Evolutionary conservation across 2,888 invertebrate genomes (phyloP), one percentile per base, ranked within the genome.

Genomic region (Pristionchus fissidentatus): DNA sequence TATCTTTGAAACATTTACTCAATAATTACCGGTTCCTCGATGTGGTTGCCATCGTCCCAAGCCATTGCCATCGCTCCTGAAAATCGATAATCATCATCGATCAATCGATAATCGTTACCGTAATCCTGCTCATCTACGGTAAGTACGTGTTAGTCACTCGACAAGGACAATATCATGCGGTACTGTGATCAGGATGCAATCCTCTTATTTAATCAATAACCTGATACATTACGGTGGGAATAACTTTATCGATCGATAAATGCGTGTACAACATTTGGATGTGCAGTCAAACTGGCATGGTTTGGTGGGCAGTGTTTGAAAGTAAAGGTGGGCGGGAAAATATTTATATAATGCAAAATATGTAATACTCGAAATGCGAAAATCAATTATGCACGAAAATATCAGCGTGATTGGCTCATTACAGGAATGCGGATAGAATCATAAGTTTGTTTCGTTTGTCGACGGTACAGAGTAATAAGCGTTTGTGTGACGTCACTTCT

Each of bases 181-280:
- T 77, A 77, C 75, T 49, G 32, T 32, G 26, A 29, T 46, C 75
- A 77, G 75, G 75, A 77, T 77, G 75, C 46, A 77, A 46, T 77
- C 75, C 75, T 77, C 75, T 75, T 46, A 32, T 19, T 32, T 4
- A 73, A 3, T 49, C 75, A 77, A 32, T 4, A 46, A 3, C 22
- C n/a, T 15, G 0, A 49, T 49, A 49, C 32, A 41, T 46, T 22
- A 77, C 5, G 13, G 32, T 8, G 46, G n/a, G n/a, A n/a, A n/a
- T n/a, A n/a, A n/a, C 62, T 77, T 77, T 77, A 77, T 77, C 49
- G 32, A 32, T n/a, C 26, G 49, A n/a, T 19, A 32, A 32, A 70
- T n/a, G n/a, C n/a, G n/a, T n/a, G n/a, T 70, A 70, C 70, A 26
- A 19, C 26, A 43, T 19, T n/a, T n/a, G n/a, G n/a, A n/a, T n/a